Conservation (phyloP, 2,113 vertebrate species). For the Scomber japonicus region DNA sequence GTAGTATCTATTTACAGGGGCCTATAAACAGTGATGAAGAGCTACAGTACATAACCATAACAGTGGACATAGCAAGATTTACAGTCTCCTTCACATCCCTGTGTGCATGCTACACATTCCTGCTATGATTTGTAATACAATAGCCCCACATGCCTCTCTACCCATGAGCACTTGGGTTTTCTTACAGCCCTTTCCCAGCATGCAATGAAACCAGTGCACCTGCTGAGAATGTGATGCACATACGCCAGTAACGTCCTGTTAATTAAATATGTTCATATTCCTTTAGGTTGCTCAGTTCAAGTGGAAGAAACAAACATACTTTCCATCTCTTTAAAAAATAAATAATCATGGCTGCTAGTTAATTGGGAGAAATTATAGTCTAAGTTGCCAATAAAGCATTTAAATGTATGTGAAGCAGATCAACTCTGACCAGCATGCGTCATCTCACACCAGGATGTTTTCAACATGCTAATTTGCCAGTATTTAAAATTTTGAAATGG, state of each 20-base stretch:
- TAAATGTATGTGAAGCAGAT: conserved; percentile 7
- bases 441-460: conserved; percentile 52
- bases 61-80: conserved; percentile 30
- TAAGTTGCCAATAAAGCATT: too few relatives aligned
- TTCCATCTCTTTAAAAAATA: too few relatives aligned
- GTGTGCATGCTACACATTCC: conserved; percentile 52
- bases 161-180: conserved; percentile 23
- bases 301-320: not conserved
- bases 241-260: conserved; percentile 3
- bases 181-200: not conserved
- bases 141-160: conserved; percentile 42
- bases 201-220: conserved; percentile 43
- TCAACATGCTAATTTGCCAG: conserved; percentile 33
- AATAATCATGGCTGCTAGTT: too few relatives aligned
- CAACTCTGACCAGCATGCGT: conserved; percentile 44
- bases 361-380: too few relatives aligned
- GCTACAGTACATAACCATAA: not conserved
- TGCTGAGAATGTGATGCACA: conserved; percentile 26
- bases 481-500: conserved; percentile 57
- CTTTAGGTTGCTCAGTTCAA: not conserved
- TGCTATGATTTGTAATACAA: conserved; percentile 52
- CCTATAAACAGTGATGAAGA: conserved; percentile 39
- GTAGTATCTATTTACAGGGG: conserved; percentile 10
- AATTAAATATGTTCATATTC: not conserved
- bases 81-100: conserved; percentile 24